A percentile compares a stretch with the other conserved stretches of the same genome.
phyloP scores from a whole-genome alignment of 2,113 vertebrate genomes.

The Hippocampus zosterae region DNA sequence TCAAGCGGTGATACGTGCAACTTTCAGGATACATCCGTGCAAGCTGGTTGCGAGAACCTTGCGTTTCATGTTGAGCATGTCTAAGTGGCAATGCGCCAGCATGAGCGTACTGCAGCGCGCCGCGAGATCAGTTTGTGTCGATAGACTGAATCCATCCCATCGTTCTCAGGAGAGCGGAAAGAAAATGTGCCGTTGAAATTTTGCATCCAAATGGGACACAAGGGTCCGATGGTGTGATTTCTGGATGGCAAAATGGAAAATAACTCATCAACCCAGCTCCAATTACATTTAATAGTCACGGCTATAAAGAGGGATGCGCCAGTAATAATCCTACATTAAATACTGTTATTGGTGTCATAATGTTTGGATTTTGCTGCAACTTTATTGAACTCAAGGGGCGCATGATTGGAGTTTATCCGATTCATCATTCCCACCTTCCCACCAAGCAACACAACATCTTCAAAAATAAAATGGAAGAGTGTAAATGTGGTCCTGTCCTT shows the following conservation, averaged over 20 bases:
- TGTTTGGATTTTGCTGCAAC: neutral
- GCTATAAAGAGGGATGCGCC: conserved; percentile 1
- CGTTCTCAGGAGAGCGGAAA: conserved; percentile 21
- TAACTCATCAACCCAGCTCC: neutral
- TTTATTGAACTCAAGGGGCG: neutral
- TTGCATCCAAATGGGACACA: conserved; percentile 6
- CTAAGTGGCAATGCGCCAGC: neutral
- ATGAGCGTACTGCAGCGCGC: conserved; percentile 7
- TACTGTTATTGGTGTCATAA: neutral
- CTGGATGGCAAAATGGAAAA: neutral
- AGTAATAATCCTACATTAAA: neutral
- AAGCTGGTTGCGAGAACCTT: neutral
- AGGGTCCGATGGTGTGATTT: conserved; percentile 8
- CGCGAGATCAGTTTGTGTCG: conserved; percentile 27
- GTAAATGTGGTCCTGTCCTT: too few species aligned
- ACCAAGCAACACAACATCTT: neutral
- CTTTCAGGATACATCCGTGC: neutral
- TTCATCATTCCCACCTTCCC: neutral
- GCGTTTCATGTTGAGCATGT: conserved; percentile 8
- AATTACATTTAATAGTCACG: conserved; percentile 1
- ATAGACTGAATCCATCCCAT: conserved; percentile 26
- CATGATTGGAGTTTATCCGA: neutral
- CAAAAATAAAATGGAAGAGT: neutral
- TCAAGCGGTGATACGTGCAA: neutral
- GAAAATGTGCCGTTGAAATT: conserved; percentile 19